phyloP scores from a whole-genome alignment of 1,140 invertebrate species.

The Cyrtorhinus lividipennis region DNA sequence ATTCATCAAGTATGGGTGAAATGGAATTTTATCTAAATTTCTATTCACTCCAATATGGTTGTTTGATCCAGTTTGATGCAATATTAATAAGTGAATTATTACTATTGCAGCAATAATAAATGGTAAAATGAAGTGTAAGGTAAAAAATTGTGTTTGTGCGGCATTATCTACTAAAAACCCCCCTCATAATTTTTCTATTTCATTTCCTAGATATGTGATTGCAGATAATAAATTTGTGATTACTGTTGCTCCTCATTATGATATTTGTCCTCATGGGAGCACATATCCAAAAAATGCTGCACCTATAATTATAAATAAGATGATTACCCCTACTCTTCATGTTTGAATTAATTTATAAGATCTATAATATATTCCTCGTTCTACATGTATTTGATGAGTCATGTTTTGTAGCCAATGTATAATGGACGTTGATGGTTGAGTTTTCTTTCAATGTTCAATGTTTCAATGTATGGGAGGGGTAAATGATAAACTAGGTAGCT shows the following conservation, averaged over 20 bases:
- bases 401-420: too few species aligned
- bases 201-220: slow-evolving; percentile 43
- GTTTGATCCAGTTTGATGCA: slow-evolving; percentile 40
- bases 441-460: too few species aligned
- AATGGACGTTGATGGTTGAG: too few species aligned
- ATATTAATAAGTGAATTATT: too few species aligned
- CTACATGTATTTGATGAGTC: too few species aligned
- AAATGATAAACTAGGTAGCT: too few species aligned
- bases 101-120: slow-evolving; percentile 44
- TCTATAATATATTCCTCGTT: too few species aligned
- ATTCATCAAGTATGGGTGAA: slow-evolving; percentile 42
- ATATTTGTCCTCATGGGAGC: slow-evolving; percentile 54
- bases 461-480: too few species aligned
- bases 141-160: slow-evolving; percentile 52
- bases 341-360: too few species aligned
- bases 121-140: slow-evolving; percentile 52
- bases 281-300: slow-evolving; percentile 55
- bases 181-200: slow-evolving; percentile 48
- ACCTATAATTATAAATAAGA: slow-evolving; percentile 36
- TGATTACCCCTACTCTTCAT: slow-evolving; percentile 11
- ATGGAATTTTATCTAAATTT: too few species aligned
- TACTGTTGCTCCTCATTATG: slow-evolving; percentile 52
- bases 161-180: slow-evolving; percentile 52
- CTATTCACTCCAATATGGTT: slow-evolving; percentile 43
- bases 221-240: too few species aligned